A percentile compares a stretch with the other conserved stretches of the same genome.
Conservation (phyloP, 92 coral and sea anemone species). For the Paramuricea clavata region DNA sequence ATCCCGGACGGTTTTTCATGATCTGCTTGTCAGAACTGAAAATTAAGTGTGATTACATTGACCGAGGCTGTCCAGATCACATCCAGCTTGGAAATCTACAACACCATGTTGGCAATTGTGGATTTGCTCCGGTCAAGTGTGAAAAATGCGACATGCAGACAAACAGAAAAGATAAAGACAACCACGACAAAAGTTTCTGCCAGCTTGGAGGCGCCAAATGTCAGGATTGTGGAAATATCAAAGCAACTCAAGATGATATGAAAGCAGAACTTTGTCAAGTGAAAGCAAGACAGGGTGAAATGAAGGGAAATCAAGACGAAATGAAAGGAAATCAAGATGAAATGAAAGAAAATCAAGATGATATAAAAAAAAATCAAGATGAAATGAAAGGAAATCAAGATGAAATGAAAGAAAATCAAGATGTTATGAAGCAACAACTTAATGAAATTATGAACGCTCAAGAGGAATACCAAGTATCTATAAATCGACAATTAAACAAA, state of each 20-base stretch:
- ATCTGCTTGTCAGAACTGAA: neutral
- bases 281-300: neutral
- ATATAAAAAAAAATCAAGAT: neutral
- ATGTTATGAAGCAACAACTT: neutral
- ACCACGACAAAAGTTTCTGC: conserved; percentile 58
- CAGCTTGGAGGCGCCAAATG: conserved; percentile 40
- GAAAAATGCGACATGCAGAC: conserved; percentile 38
- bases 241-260: neutral
- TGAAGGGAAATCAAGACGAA: neutral
- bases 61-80: conserved; percentile 52
- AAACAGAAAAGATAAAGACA: conserved; percentile 41
- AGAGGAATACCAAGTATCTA: neutral
- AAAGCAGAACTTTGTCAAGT: neutral
- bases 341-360: neutral
- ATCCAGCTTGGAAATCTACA: conserved; percentile 51
- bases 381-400: neutral
- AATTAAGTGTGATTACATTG: conserved; percentile 57
- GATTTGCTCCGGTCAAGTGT: conserved; percentile 56
- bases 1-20: neutral
- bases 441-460: neutral
- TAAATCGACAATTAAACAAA: neutral
- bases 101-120: conserved; percentile 42
- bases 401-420: neutral
- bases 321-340: neutral
- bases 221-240: conserved; percentile 55